Conservation (phyloP, 1,140 invertebrate genomes). For the Trissolcus basalis region DNA sequence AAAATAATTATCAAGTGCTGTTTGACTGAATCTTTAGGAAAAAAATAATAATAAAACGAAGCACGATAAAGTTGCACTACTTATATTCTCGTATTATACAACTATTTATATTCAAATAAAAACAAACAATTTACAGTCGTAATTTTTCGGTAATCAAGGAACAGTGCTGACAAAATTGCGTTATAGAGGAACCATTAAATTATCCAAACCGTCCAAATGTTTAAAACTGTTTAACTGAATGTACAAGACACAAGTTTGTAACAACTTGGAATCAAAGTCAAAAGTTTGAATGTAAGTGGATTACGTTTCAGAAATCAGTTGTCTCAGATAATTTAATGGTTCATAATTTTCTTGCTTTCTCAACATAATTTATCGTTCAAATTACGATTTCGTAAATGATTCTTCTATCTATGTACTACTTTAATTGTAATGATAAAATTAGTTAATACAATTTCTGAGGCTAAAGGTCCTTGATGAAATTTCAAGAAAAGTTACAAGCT, state of each 20-base stretch:
- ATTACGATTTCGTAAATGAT: conserved; percentile 39
- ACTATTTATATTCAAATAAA: conserved; percentile 5
- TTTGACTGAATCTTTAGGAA: too few relatives aligned
- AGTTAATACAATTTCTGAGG: conserved; percentile 2
- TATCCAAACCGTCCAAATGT: conserved; percentile 43
- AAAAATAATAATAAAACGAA: not conserved
- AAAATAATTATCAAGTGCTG: too few relatives aligned
- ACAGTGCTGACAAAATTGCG: too few relatives aligned
- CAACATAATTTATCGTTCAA: conserved; percentile 21
- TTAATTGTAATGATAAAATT: conserved; percentile 16
- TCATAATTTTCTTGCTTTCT: conserved; percentile 1
- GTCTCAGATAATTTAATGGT: conserved; percentile 44
- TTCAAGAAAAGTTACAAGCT: too few relatives aligned
- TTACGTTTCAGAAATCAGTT: conserved; percentile 2
- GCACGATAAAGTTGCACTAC: conserved; percentile 13
- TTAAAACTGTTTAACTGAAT: conserved; percentile 16
- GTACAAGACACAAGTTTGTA: conserved; percentile 7
- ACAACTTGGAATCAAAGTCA: conserved; percentile 12
- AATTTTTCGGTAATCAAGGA: too few relatives aligned
- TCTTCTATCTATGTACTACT: conserved; percentile 28
- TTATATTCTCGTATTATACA: conserved; percentile 19
- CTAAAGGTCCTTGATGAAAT: not conserved
- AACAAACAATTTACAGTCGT: conserved; percentile 23
- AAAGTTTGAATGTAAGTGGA: not conserved
- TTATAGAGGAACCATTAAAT: conserved; percentile 31